Base-by-base conservation (phyloP, 2,797 vertebrate species). In the Protosalanx chinensis region DNA sequence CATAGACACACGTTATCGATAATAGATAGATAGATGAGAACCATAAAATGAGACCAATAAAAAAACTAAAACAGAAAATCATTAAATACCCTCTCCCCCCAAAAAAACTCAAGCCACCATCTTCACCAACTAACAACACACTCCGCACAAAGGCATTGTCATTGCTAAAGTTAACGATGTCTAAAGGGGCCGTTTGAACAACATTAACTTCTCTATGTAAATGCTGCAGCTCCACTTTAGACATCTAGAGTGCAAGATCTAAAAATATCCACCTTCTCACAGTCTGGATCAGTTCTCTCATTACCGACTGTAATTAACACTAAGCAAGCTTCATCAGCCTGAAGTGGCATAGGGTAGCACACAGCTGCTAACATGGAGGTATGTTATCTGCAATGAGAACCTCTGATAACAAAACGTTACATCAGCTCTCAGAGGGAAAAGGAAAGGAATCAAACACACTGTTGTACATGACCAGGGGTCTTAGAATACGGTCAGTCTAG, bases 271-370 rank as follows among this genome's bases (percentile, higher is more conserved):
- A 4, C 12, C 83, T 85, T 92, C 88, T 92, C 87, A 84, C 86
- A 86, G 88, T 88, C 87, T 86, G 80, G 82, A 88, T 90, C 81
- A 85, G 87, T 83, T 89, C 87, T 91, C 91, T 89, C 85, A 86
- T 92, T 91, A 90, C 89, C 81, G 78, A 67, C 78, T 86, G 87
- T 92, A 92, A 93, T 93, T 93, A 93, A 91, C 91, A 91, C 86
- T 85, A 90, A 88, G 86, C 80, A 81, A 81, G 84, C 81, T 80
- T 84, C 89, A 86, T 82, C 77, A 80, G 73, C 81, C 81, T 75
- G 68, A 76, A 85, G 87, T 85, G 82, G 81, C 81, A 73, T 79
- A 79, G 79, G 80, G 79, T 76, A 84, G 85, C 85, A 85, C 81
- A 82, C 81, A 88, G 90, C 86, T 91, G 88, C 83, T 87, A 90